phyloP scores from a whole-genome alignment of 1,140 invertebrate genomes.

The Drosophila pseudoobscura region DNA sequence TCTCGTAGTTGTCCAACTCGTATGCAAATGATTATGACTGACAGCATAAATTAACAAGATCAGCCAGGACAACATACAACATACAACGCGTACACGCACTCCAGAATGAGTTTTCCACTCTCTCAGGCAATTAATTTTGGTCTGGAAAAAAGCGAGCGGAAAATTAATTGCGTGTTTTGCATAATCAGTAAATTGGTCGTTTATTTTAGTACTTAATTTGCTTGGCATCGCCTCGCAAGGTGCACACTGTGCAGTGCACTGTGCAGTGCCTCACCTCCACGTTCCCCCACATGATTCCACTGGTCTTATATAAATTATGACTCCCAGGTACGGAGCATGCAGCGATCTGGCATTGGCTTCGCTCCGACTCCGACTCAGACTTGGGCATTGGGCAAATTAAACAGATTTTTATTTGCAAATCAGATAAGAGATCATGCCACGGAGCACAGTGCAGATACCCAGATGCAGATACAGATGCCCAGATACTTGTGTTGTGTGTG shows the following conservation, averaged over 20 bases:
- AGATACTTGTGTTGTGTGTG: neutral
- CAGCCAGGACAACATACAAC: neutral
- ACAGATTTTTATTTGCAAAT: slow-evolving; percentile 77
- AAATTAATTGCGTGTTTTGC: slow-evolving; percentile 82
- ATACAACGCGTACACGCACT: neutral
- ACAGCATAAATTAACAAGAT: slow-evolving; percentile 27
- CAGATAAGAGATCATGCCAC: slow-evolving; percentile 71
- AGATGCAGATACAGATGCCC: slow-evolving; percentile 13
- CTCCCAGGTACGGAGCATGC: slow-evolving; percentile 37
- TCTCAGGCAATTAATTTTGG: slow-evolving; percentile 64
- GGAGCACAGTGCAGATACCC: slow-evolving; percentile 31
- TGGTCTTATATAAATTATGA: slow-evolving; percentile 73
- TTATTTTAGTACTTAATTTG: slow-evolving; percentile 80
- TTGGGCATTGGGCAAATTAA: slow-evolving; percentile 50
- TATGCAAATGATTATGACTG: slow-evolving; percentile 43
- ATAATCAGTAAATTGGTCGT: slow-evolving; percentile 80
- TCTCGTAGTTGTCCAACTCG: slow-evolving; percentile 1
- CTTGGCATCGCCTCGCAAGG: slow-evolving; percentile 48
- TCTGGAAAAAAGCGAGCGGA: slow-evolving; percentile 40
- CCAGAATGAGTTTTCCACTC: slow-evolving; percentile 58
- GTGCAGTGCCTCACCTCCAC: neutral
- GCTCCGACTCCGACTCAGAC: slow-evolving; percentile 7
- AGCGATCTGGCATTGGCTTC: slow-evolving; percentile 30
- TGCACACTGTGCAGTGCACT: slow-evolving; percentile 1
- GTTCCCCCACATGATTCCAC: neutral